Base-by-base conservation (phyloP, 2,888 invertebrate genomes). In the Leptopilina drosophilae region DNA sequence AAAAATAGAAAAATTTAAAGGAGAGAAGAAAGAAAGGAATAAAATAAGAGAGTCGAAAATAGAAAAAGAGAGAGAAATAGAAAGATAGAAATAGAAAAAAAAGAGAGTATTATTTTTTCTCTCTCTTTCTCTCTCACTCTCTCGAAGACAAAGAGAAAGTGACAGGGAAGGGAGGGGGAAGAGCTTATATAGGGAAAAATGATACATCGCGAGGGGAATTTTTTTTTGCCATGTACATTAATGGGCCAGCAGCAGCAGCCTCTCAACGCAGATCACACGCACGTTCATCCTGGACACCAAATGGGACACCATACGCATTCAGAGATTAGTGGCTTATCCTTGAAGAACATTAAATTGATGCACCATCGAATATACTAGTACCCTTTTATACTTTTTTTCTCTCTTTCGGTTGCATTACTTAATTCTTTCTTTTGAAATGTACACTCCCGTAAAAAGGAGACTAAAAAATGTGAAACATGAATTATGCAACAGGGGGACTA, bases 261-360 rank as follows among this genome's bases (percentile, higher is more conserved):
- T 88, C 89, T 89, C 85, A 87, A 86, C 49, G 49, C 89, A 89
- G 90, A 90, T 90, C 90, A 90, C 86, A 85, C 84, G 85, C 85
- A 82, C 82, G 76, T 77, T 84, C 12, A n/a, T 62, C 20, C 84
- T 81, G 82, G 85, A 85, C 85, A 83, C 87, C 87, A 86, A 88
- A 87, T 86, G 88, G 89, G 87, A 86, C 85, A 82, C 81, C 85
- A 42, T 42, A 8, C 87, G 87, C 86, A 87, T 85, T 86, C 85
- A 84, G 87, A 89, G 89, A 91, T 90, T 91, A 89, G 90, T 87
- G 90, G 89, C 88, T 90, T 89, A 89, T 87, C 87, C 87, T 49
- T 82, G 82, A 53, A 65, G 85, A 86, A 86, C 87, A 89, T 89
- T 89, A 88, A 85, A 82, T 85, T 88, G 87, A 88, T 89, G 85